These are phyloP conservation scores for Exocentrus adspersus DNA, from an alignment of 2,888 invertebrate species.

Conservation along the genomic window DNA sequence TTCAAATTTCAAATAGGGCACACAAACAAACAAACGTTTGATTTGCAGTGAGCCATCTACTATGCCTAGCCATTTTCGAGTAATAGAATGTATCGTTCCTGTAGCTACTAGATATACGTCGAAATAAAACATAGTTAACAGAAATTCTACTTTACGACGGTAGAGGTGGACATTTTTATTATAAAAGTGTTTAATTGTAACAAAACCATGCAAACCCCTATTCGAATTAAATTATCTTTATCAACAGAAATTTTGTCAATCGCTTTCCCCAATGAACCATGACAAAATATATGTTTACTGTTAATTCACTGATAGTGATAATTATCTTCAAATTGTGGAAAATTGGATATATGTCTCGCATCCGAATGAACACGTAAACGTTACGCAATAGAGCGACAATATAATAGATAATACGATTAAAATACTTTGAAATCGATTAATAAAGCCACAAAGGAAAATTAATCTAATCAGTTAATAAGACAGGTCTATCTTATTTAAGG, in stretches of 20 bases:
- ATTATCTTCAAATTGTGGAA: not conserved
- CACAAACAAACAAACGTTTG: constrained; percentile 13
- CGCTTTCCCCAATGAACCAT: too few relatives aligned
- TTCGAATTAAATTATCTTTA: too few relatives aligned
- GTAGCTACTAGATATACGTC: not conserved
- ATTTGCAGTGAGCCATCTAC: not conserved
- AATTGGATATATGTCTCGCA: not conserved
- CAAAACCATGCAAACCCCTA: too few relatives aligned
- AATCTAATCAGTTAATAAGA: not conserved
- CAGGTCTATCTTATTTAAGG: not conserved
- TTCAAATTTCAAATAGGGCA: constrained; percentile 6
- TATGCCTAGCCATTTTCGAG: too few relatives aligned
- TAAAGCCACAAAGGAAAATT: not conserved
- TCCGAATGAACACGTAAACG: not conserved
- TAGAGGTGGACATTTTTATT: constrained; percentile 10
- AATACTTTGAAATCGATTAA: not conserved
- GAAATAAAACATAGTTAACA: constrained; percentile 9
- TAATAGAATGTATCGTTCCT: too few relatives aligned
- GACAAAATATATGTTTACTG: too few relatives aligned
- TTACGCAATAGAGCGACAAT: not conserved
- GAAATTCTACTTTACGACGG: not conserved
- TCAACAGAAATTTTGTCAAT: too few relatives aligned
- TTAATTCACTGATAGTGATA: too few relatives aligned
- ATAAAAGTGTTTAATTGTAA: too few relatives aligned
- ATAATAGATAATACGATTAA: not conserved